Percentiles rank a stretch among this genome's conserved stretches.
These are phyloP conservation scores for Phylloscopus whistleri DNA, from an alignment of 2,113 vertebrate genomes.

Conservation along the genomic window DNA sequence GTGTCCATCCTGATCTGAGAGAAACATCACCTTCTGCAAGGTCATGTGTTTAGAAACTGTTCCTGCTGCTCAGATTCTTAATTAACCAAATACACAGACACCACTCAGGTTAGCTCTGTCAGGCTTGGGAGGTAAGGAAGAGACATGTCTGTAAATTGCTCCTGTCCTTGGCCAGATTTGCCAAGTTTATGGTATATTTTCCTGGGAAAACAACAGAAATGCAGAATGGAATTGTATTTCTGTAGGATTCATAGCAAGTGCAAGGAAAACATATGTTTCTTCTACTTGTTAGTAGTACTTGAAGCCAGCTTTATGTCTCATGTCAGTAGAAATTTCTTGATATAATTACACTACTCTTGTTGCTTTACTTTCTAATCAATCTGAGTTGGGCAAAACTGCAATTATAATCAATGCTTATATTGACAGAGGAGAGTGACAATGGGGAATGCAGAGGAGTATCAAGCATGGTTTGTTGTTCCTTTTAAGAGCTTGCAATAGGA, in stretches of 20 bases:
- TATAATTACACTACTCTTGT: slow-evolving; percentile 83
- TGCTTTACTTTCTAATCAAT: slow-evolving; percentile 89
- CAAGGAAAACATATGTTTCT: not conserved
- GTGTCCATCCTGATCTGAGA: not conserved
- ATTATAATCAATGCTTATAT: slow-evolving; percentile 83
- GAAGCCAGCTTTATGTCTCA: not conserved
- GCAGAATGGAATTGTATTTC: not conserved
- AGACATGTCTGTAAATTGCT: not conserved
- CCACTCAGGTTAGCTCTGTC: not conserved
- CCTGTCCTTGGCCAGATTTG: not conserved
- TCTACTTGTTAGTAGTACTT: not conserved
- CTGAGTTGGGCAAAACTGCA: slow-evolving; percentile 83
- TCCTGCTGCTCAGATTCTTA: not conserved
- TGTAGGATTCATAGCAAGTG: not conserved
- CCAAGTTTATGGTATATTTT: not conserved
- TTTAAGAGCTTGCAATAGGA: slow-evolving; percentile 41
- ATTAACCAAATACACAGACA: not conserved
- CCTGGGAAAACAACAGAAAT: not conserved
- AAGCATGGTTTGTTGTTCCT: slow-evolving; percentile 67
- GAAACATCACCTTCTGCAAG: not conserved
- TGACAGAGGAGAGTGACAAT: slow-evolving; percentile 78
- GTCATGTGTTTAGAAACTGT: not conserved
- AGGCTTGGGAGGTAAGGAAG: not conserved
- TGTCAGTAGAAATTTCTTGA: slow-evolving; percentile 65
- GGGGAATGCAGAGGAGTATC: slow-evolving; percentile 83